phyloP scores from a whole-genome alignment of 2,113 vertebrate species.

The Gulo gulo region DNA sequence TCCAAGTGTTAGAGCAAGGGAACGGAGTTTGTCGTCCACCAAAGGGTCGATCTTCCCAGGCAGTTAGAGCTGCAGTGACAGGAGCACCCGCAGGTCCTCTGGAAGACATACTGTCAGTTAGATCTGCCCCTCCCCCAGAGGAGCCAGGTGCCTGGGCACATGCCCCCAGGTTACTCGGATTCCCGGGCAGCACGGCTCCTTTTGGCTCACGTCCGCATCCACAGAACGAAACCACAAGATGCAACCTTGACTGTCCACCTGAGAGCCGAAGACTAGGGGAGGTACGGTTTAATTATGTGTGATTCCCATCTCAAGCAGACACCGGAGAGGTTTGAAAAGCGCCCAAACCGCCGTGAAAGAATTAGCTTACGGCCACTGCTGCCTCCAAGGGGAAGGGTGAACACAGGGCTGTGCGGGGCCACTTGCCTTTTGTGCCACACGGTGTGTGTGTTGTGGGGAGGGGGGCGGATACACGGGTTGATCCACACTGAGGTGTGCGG shows the following conservation, averaged over 20 bases:
- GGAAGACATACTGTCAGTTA: constrained; percentile 55
- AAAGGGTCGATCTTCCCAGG: not conserved
- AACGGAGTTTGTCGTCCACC: not conserved
- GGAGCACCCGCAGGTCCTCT: constrained; percentile 16
- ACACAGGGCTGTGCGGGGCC: not conserved
- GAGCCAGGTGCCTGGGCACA: constrained; percentile 57
- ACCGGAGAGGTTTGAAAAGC: constrained; percentile 21
- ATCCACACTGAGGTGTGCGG: not conserved
- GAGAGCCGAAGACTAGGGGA: not conserved
- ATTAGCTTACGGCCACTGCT: not conserved
- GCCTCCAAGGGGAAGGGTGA: constrained; percentile 23
- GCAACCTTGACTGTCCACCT: constrained; percentile 39
- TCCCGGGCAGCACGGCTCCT: constrained; percentile 52
- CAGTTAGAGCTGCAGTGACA: not conserved
- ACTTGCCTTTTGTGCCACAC: constrained; percentile 29
- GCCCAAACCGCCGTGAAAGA: not conserved
- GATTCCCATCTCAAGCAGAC: not conserved
- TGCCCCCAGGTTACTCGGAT: constrained; percentile 39
- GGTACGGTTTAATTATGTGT: constrained; percentile 58
- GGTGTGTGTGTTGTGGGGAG: no score
- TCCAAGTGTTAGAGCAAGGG: constrained; percentile 37
- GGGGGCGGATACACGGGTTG: not conserved
- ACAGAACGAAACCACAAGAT: not conserved
- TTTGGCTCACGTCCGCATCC: not conserved
- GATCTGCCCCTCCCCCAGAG: constrained; percentile 29